phyloP scores from a whole-genome alignment of 2,888 invertebrate species.

The Graphium colonna region DNA sequence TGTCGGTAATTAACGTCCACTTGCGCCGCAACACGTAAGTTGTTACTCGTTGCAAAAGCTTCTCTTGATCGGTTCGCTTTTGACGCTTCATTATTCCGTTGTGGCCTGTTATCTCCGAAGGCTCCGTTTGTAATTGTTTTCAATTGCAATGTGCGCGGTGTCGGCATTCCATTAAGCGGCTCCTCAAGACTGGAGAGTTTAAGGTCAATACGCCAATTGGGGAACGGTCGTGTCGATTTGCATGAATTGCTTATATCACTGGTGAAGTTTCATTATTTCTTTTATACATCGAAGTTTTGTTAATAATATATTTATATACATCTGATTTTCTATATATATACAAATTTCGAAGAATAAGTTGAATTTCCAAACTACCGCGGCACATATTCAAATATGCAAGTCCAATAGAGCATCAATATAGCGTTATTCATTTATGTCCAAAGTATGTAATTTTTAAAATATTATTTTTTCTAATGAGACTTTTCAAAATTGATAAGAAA shows the following conservation, averaged over 20 bases:
- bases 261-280: no score
- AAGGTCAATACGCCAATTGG: constrained; percentile 12
- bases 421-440: no score
- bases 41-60: constrained; percentile 7
- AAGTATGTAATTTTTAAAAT: no score
- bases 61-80: not conserved
- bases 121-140: not conserved
- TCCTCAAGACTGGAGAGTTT: constrained; percentile 2
- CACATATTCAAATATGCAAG: no score
- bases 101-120: not conserved
- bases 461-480: no score
- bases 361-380: no score
- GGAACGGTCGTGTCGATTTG: not conserved
- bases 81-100: not conserved
- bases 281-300: no score
- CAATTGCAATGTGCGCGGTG: constrained; percentile 1
- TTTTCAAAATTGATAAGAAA: no score
- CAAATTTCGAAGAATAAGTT: no score
- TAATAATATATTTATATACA: no score
- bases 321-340: no score
- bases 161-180: constrained; percentile 3
- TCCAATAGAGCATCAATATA: no score
- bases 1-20: constrained; percentile 13
- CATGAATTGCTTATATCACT: constrained; percentile 4
- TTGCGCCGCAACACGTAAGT: constrained; percentile 2